Evolutionary conservation across 1,140 invertebrate genomes (phyloP).

Genomic region (Drosophila punjabiensis): DNA sequence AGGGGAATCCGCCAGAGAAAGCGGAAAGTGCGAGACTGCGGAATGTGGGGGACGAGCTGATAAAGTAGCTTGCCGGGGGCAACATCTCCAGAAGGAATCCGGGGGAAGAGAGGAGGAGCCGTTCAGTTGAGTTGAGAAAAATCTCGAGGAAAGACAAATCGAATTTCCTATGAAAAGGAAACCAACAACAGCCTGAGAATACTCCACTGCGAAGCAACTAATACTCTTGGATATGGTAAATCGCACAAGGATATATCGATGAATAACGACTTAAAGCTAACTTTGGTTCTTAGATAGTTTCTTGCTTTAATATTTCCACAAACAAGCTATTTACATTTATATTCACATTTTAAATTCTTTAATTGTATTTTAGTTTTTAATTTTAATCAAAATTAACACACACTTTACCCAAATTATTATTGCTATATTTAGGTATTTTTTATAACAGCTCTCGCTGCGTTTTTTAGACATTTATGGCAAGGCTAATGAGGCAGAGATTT

Average conservation of each 20-base stretch:
- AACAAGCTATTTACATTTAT: too few species aligned
- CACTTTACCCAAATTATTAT: not conserved
- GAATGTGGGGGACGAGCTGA: constrained; percentile 52
- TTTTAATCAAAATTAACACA: not conserved
- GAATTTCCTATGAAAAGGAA: constrained; percentile 54
- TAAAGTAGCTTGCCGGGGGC: constrained; percentile 72
- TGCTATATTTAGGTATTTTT: not conserved
- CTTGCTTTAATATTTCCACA: not conserved
- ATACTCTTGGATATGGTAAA: constrained; percentile 1
- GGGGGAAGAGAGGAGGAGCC: not conserved
- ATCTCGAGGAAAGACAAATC: constrained; percentile 57
- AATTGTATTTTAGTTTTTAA: not conserved
- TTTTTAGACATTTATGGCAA: not conserved
- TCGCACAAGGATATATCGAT: not conserved
- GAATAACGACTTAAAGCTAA: not conserved
- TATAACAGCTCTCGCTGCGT: not conserved
- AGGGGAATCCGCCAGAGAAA: not conserved
- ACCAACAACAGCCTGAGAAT: constrained; percentile 6
- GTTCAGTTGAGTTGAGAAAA: constrained; percentile 7
- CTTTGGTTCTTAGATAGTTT: not conserved
- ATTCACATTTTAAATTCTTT: not conserved
- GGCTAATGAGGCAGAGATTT: not conserved
- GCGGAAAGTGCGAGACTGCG: constrained; percentile 6
- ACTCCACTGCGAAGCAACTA: not conserved
- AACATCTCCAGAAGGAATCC: not conserved